A percentile compares a stretch with the other conserved stretches of the same genome.
Conservation (phyloP, 2,113 vertebrate species). For the Cyprinodon brontotheroides region DNA sequence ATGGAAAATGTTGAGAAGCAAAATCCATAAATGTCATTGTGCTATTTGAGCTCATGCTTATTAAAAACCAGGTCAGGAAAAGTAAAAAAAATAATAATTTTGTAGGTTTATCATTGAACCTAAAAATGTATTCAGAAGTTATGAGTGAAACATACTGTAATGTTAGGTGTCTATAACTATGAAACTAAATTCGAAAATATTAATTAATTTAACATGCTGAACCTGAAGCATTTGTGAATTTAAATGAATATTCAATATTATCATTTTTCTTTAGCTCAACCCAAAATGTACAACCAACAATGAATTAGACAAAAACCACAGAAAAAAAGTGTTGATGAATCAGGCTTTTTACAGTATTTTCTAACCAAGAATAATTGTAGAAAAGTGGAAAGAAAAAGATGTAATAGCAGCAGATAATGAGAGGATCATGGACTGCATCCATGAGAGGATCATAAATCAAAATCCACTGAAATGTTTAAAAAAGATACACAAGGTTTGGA, state of each 20-base stretch:
- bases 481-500: no score
- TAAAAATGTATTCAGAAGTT: not conserved
- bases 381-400: not conserved
- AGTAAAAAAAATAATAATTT: not conserved
- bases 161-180: not conserved
- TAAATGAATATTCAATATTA: not conserved
- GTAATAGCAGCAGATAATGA: no score
- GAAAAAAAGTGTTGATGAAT: not conserved
- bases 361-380: not conserved
- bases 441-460: not conserved
- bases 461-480: no score
- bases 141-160: not conserved
- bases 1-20: not conserved
- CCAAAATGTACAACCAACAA: not conserved
- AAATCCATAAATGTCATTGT: not conserved
- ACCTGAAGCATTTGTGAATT: not conserved
- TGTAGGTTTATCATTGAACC: not conserved
- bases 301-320: no score
- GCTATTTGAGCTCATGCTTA: not conserved
- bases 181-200: not conserved
- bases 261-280: not conserved
- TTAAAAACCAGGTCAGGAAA: not conserved
- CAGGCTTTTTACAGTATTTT: not conserved
- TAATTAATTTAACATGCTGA: not conserved
- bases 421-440: not conserved